Percentiles rank a stretch among this genome's conserved stretches.
These are phyloP conservation scores for Sorex maritimensis DNA, from an alignment of 2,797 vertebrate genomes.

Conservation along the genomic window DNA sequence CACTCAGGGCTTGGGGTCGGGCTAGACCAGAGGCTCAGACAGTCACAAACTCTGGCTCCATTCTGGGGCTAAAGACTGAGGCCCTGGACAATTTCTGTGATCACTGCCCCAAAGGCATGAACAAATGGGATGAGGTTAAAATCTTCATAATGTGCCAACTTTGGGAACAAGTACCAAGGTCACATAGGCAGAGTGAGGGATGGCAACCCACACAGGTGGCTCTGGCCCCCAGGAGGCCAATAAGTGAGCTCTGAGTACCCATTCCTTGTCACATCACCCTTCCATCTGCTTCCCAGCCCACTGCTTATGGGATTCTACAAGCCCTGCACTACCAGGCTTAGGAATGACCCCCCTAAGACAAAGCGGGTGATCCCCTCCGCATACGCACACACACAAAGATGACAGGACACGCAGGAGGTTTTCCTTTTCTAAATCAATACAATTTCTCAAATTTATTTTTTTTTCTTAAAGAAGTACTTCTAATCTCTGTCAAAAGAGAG, in stretches of 20 bases:
- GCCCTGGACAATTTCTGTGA: not conserved
- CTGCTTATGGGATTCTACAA: not conserved
- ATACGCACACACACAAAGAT: conserved; percentile 40
- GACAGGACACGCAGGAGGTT: conserved; percentile 80
- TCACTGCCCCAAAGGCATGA: not conserved
- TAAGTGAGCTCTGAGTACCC: conserved; percentile 10
- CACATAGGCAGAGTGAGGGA: not conserved
- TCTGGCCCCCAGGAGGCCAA: not conserved
- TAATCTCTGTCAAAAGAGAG: conserved; percentile 93
- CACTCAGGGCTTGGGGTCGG: not conserved
- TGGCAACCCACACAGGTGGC: not conserved
- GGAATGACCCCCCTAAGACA: not conserved
- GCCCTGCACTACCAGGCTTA: not conserved
- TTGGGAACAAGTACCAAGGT: not conserved
- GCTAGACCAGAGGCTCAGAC: not conserved
- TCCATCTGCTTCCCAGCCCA: not conserved
- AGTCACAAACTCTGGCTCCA: not conserved
- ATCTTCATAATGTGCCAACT: not conserved
- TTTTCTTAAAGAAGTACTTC: conserved; percentile 93
- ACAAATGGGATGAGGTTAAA: not conserved
- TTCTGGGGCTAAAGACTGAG: not conserved
- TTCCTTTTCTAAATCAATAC: conserved; percentile 93
- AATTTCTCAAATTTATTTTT: conserved; percentile 93
- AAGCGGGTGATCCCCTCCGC: not conserved
- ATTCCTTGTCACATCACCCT: accelerated